phyloP scores from a whole-genome alignment of 2,113 vertebrate species.

The Microtus richardsoni region DNA sequence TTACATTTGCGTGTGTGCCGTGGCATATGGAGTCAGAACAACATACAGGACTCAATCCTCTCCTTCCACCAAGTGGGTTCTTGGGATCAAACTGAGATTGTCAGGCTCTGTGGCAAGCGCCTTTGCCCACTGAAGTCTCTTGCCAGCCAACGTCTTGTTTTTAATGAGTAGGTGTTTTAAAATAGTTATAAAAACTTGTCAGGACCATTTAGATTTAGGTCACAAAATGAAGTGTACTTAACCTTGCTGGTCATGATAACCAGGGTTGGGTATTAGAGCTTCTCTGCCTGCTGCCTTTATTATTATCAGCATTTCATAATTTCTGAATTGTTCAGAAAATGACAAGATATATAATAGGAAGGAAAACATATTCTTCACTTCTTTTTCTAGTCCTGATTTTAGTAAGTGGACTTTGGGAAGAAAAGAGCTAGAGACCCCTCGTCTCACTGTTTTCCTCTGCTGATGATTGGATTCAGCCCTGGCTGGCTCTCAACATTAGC shows the following conservation, averaged over 20 bases:
- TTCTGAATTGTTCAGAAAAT: constrained; percentile 30
- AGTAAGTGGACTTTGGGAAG: constrained; percentile 19
- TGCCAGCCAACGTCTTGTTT: not conserved
- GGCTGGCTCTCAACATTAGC: not conserved
- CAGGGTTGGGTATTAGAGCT: not conserved
- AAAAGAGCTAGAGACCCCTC: not conserved
- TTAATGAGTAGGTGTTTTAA: not conserved
- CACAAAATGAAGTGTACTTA: not conserved
- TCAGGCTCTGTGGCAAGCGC: not conserved
- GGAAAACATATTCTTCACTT: constrained; percentile 9
- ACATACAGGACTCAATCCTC: too few relatives aligned
- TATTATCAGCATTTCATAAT: not conserved
- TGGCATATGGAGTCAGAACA: too few relatives aligned
- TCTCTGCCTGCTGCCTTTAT: not conserved
- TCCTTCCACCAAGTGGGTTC: not conserved
- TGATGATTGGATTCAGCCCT: not conserved
- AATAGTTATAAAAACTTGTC: constrained; percentile 23
- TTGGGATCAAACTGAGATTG: not conserved
- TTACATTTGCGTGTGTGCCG: not conserved
- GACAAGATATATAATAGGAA: not conserved
- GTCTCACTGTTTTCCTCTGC: not conserved
- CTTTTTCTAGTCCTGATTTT: not conserved
- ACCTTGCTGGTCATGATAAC: not conserved
- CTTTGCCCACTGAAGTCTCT: not conserved
- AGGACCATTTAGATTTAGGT: not conserved